phyloP scores from a whole-genome alignment of 64 coral and sea anemone genomes.

The Exaiptasia diaphana region DNA sequence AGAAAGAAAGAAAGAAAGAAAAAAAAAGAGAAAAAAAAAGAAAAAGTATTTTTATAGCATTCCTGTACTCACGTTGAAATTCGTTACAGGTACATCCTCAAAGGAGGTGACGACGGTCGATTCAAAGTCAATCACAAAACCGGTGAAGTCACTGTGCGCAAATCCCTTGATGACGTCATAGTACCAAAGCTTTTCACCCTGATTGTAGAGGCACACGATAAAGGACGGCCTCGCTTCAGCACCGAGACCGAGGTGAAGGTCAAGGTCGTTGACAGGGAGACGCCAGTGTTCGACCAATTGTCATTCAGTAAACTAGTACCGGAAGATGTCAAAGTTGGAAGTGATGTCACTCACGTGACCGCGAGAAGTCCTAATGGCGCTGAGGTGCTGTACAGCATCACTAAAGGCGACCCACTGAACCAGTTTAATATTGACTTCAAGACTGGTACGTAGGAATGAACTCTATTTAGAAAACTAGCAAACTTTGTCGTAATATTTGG shows the following conservation, averaged over 20 bases:
- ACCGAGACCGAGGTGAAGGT: constrained; percentile 54
- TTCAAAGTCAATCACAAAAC: constrained; percentile 35
- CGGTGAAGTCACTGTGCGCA: constrained; percentile 45
- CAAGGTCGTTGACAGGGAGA: constrained; percentile 85
- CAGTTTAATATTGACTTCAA: constrained; percentile 82
- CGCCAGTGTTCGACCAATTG: constrained; percentile 77
- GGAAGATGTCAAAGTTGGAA: constrained; percentile 47
- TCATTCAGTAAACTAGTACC: constrained; percentile 40
- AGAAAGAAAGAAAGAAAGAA: too few species aligned
- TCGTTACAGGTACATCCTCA: constrained; percentile 69
- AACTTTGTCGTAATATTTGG: too few species aligned
- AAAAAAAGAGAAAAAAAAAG: too few species aligned
- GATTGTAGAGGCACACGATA: constrained; percentile 66
- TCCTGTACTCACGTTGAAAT: too few species aligned
- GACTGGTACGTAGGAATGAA: constrained; percentile 39
- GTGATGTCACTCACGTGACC: constrained; percentile 25
- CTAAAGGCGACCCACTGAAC: constrained; percentile 68
- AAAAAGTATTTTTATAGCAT: too few species aligned
- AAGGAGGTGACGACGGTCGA: constrained; percentile 38
- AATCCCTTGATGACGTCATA: constrained; percentile 34
- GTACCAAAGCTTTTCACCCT: constrained; percentile 60
- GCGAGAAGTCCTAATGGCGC: constrained; percentile 78
- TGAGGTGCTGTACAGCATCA: constrained; percentile 61
- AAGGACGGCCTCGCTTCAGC: constrained; percentile 27
- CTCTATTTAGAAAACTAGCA: background rate